Percentiles rank a stretch among this genome's conserved stretches.
phyloP scores from a whole-genome alignment of 2,888 invertebrate genomes.

The Leistus spinibarbis region DNA sequence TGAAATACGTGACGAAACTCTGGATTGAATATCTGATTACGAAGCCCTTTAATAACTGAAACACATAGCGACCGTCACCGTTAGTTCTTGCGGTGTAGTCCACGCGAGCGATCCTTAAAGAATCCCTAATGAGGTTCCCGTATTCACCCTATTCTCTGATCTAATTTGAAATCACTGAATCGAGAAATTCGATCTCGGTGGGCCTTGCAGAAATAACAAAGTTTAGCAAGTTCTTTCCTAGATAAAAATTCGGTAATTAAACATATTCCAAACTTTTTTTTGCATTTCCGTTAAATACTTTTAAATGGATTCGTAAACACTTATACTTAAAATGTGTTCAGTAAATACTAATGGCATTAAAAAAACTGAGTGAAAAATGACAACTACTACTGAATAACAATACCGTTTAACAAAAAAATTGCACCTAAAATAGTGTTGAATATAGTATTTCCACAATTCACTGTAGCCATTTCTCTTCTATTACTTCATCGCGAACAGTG shows the following conservation, averaged over 20 bases:
- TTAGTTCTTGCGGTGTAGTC: not conserved
- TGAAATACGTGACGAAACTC: too few relatives aligned
- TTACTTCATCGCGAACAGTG: not conserved
- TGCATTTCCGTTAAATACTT: too few relatives aligned
- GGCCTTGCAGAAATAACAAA: slow-evolving; percentile 15
- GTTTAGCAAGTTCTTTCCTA: slow-evolving; percentile 10
- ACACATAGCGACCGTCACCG: not conserved
- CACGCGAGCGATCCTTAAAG: slow-evolving; percentile 12
- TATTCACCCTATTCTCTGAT: slow-evolving; percentile 26
- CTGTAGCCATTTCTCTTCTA: not conserved
- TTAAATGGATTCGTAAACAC: too few relatives aligned
- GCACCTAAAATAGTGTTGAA: too few relatives aligned
- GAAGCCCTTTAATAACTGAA: not conserved
- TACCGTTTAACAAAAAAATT: too few relatives aligned
- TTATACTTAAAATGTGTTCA: too few relatives aligned
- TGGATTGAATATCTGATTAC: too few relatives aligned
- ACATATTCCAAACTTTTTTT: not conserved
- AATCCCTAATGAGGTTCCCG: slow-evolving; percentile 15
- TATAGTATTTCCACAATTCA: not conserved
- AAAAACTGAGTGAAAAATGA: too few relatives aligned
- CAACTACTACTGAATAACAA: too few relatives aligned
- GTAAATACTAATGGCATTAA: too few relatives aligned
- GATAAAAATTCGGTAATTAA: not conserved
- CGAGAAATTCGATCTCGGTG: slow-evolving; percentile 22
- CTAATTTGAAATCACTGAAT: slow-evolving; percentile 28